Evolutionary conservation across 2,888 invertebrate species (phyloP), one percentile per base, ranked within the genome.

Genomic region (Microctonus aethiopoides): DNA sequence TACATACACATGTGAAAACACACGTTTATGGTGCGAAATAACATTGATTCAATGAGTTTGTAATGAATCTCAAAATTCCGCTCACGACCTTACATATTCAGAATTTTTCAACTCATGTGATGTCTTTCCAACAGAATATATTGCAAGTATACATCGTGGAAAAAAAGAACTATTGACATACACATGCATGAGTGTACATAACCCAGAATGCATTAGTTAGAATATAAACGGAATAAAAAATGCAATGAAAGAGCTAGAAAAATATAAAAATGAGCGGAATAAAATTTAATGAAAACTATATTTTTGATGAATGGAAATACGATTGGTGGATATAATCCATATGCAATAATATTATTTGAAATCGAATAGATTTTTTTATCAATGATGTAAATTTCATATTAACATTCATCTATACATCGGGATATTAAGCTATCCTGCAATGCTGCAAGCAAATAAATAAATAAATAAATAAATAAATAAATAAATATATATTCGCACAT

Each of bases 31-130:
- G 34, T 57, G 16, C 6, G n/a, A 57, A 57, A 22, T 61, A 51
- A 51, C 46, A 62, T 46, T 62, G 62, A 62, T 32, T 62, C 29
- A 16, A 62, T 32, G 46, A 29, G 62, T 13, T 61, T 24, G 24
- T 22, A 16, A 34, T 61, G 39, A 61, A 61, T 61, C 39, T 39
- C 36, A 61, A 61, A 61, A 24, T 39, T 39, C 26, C 24, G 7
- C 39, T 32, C 51, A 46, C 24, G 6, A 26, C 36, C 39, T 22
- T 24, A 16, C 41, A 51, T 46, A 34, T 16, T 26, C 11, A 41
- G 41, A 11, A 62, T 62, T 51, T 62, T 62, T 29, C 4, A n/a
- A 61, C 36, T 39, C 39, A 10, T 11, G 7, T 39, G 26, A 36
- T 39, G 39, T 24, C n/a, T 24, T 41, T 36, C 34, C 41, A 46